Percentiles rank a stretch among this genome's conserved stretches.
phyloP scores from a whole-genome alignment of 2,888 invertebrate genomes.

The Microdon myrmicae region DNA sequence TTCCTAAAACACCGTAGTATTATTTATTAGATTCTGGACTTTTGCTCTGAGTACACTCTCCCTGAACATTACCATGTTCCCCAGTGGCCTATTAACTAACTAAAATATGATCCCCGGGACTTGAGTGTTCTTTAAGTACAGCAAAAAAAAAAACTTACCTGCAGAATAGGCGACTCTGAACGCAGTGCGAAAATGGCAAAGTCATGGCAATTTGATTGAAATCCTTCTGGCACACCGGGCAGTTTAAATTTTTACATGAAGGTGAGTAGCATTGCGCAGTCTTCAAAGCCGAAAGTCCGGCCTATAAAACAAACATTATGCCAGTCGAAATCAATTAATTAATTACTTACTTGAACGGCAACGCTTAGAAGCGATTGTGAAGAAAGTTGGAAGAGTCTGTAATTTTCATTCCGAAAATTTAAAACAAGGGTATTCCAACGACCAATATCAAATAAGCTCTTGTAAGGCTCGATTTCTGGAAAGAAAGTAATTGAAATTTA shows the following conservation, averaged over 20 bases:
- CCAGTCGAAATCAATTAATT: not conserved
- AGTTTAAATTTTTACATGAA: conserved; percentile 81
- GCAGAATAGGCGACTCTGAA: conserved; percentile 94
- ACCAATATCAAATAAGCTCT: conserved; percentile 72
- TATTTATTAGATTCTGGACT: no score
- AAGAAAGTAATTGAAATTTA: conserved; percentile 29
- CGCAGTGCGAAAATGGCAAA: conserved; percentile 95
- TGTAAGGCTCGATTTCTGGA: conserved; percentile 76
- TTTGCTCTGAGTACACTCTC: no score
- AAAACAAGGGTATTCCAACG: conserved; percentile 87
- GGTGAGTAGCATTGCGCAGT: conserved; percentile 87
- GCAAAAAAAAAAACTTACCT: conserved; percentile 61
- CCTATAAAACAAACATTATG: conserved; percentile 63
- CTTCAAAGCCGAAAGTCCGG: conserved; percentile 94
- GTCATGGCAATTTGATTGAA: conserved; percentile 85
- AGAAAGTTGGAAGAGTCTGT: conserved; percentile 91
- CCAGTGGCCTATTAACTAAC: no score
- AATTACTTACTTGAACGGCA: conserved; percentile 73
- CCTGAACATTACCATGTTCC: no score
- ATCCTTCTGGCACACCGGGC: conserved; percentile 92
- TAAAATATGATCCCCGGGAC: no score
- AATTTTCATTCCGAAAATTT: conserved; percentile 94
- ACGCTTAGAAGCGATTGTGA: conserved; percentile 92
- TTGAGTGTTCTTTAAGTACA: no score
- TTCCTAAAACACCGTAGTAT: no score